A percentile compares a stretch with the other conserved stretches of the same genome.
Evolutionary conservation across 2,113 vertebrate species (phyloP).

Genomic region (Amblyornis subalaris): DNA sequence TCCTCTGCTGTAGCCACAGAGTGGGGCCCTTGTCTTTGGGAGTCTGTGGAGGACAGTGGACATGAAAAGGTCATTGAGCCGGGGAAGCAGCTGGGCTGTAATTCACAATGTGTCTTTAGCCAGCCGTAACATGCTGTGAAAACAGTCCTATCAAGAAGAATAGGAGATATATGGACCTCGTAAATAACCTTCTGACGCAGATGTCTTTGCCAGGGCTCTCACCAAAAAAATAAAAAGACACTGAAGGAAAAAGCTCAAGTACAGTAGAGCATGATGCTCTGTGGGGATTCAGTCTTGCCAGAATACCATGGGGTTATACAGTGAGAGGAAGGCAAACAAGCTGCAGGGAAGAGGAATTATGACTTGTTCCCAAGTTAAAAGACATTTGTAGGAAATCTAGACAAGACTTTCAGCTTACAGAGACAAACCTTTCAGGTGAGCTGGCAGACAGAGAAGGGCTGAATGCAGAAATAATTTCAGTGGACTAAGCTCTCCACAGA

Average conservation of each 20-base stretch:
- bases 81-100: background rate
- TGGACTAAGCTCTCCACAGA: background rate
- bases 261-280: background rate
- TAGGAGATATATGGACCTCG: background rate
- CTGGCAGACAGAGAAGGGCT: background rate
- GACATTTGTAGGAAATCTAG: background rate
- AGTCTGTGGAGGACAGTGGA: fast-evolving
- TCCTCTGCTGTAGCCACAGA: background rate
- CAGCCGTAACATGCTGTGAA: fast-evolving
- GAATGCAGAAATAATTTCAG: background rate
- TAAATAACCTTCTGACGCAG: background rate
- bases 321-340: background rate
- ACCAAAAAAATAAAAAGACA: background rate
- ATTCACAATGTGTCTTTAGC: background rate
- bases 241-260: background rate
- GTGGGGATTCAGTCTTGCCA: background rate
- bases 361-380: background rate
- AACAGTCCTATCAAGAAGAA: background rate
- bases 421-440: background rate
- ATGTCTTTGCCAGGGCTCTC: background rate
- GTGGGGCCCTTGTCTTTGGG: background rate
- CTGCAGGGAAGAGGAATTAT: background rate
- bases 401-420: background rate
- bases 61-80: background rate
- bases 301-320: background rate